Conservation (phyloP, 2,113 vertebrate genomes). For the Pteruthius melanotis region DNA sequence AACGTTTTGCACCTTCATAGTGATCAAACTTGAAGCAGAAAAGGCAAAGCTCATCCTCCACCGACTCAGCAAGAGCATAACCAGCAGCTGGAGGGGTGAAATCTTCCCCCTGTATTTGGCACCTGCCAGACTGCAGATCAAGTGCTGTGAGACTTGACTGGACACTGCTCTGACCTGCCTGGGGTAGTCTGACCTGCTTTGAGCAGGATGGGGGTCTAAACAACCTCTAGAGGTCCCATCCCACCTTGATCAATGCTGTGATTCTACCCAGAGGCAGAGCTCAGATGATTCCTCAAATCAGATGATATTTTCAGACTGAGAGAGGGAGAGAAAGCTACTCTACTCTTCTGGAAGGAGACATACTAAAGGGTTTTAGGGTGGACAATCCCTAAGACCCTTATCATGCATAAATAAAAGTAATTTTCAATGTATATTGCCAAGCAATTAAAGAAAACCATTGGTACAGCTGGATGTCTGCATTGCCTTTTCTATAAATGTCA, state of each 20-base stretch:
- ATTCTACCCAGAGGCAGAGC: background rate
- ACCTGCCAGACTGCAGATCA: background rate
- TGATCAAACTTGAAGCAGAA: background rate
- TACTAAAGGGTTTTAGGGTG: too few relatives aligned
- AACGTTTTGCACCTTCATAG: background rate
- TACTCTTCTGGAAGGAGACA: background rate
- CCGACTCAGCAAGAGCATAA: rapidly evolving
- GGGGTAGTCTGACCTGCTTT: background rate
- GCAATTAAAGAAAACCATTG: background rate
- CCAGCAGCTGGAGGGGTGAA: background rate
- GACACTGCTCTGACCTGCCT: background rate
- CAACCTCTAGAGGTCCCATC: background rate
- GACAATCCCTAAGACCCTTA: background rate
- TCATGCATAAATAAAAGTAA: background rate
- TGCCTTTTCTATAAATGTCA: background rate
- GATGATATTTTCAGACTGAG: background rate
- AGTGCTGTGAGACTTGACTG: background rate
- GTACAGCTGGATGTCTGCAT: background rate
- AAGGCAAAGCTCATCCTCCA: background rate
- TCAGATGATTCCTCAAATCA: background rate
- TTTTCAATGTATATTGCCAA: background rate
- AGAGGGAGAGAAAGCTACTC: background rate
- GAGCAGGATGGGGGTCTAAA: background rate
- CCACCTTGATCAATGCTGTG: background rate
- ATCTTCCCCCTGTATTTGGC: background rate